Base-by-base conservation (phyloP, 2,113 vertebrate species). In the Verasper variegatus region DNA sequence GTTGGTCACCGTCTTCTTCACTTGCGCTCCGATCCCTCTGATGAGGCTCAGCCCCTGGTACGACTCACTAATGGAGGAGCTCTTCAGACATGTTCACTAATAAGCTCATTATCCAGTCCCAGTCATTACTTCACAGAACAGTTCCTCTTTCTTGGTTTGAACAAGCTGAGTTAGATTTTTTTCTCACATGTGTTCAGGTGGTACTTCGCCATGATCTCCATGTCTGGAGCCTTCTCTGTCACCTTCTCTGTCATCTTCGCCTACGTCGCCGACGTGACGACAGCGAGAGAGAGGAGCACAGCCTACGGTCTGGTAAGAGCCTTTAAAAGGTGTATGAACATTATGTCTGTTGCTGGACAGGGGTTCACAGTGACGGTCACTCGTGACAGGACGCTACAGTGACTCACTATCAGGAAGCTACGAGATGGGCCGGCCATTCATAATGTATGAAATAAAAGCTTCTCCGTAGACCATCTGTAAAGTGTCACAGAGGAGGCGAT, bases 221-320 rank as follows among this genome's bases (percentile, higher is more conserved):
- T 98, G 69, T 99, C 96, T 61, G 97, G 97, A 85, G 91, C 96
- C 1, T 99, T 99, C 91, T 97, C 97, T 0, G 97, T 98, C 92
- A 99, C 97, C 0, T 99, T 98, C 91, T 99, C 97, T 11, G 97
- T 98, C 80, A 97, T 98, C 94, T 98, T 99, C 86, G 97, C 97
- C 5, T 98, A 98, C 23, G 96, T 98, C 58, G 96, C 97, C 61
- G 97, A 99, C 68, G 92, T 99, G 75, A 99, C 97, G 1, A 93
- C 97, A 55, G 97, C 96, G 55, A 94, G 93, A 0, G 95, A 98
- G 89, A 95, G 97, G 89, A 97, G 95, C 80, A 95, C 97, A 23
- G 97, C 97, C 5, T 99, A 98, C 14, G 97, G 97, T 85, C 92
- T 96, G 95, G 97, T 99, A 91, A 97, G 91, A 9, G 13, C 6